Evolutionary conservation across 2,888 invertebrate species (phyloP), one percentile per base, ranked within the genome.

Genomic region (Ochlodes sylvanus): DNA sequence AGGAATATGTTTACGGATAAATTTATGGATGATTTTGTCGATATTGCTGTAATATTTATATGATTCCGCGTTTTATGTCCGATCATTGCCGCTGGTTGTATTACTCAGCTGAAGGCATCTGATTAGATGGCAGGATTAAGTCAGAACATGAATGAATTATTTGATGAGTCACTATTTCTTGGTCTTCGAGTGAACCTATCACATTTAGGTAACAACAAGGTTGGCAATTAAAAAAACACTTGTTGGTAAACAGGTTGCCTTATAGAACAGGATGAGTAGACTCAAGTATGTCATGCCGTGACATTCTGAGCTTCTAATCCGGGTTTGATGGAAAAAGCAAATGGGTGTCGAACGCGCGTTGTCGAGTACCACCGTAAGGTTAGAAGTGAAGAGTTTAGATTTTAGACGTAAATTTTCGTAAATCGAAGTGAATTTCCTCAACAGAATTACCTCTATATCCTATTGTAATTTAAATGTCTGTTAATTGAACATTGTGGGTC

Each of bases 1-100:
- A 68, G 44, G 64, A 66, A 70, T 70, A 72, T 68, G 68, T 71
- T 72, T 76, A 73, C 70, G 72, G 71, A 62, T 64, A 64, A 76
- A 77, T 76, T 76, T 80, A 80, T 78, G 70, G 75, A 66, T 75
- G 41, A 34, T 15, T 77, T 76, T 69, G 73, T 74, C 72, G 71
- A 74, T 76, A 79, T 76, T 76, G 75, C 73, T 55, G 71, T 70
- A 67, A 76, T 78, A 78, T 75, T 78, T 74, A 72, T 70, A 64
- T 42, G 60, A 54, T 60, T 42, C 50, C 32, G 54, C 63, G 68
- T 70, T 71, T 70, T 63, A 69, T 65, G 47, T 66, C 32, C 7
- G 19, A 60, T 55, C 32, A 34, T 17, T 47, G 6, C 44, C 63
- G 64, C 63, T 58, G 64, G 68, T 63, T 56, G 54, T 41, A 71